Conservation (phyloP, 2,888 invertebrate genomes). For the Rhagium mordax region DNA sequence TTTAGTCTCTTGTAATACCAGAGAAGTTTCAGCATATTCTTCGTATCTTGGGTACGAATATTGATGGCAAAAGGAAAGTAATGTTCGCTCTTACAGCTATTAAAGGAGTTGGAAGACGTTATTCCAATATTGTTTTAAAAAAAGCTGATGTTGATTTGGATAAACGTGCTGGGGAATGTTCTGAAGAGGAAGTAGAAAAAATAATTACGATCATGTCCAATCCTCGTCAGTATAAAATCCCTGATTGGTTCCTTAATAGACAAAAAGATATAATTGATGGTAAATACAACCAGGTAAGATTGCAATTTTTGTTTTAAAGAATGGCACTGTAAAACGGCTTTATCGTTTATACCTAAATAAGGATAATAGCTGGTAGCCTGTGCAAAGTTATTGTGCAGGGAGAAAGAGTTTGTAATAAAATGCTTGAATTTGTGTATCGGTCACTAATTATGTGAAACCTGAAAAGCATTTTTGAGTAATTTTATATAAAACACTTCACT, state of each 20-base stretch:
- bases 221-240: slow-evolving; percentile 99
- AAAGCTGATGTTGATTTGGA: slow-evolving; percentile 98
- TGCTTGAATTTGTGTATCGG: slow-evolving; percentile 58
- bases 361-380: slow-evolving; percentile 70
- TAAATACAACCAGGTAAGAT: slow-evolving; percentile 89
- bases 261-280: slow-evolving; percentile 99
- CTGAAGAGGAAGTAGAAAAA: slow-evolving; percentile 98
- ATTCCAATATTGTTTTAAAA: slow-evolving; percentile 97
- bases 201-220: slow-evolving; percentile 99
- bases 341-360: slow-evolving; percentile 57
- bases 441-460: slow-evolving; percentile 62
- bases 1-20: slow-evolving; percentile 96
- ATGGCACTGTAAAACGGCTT: slow-evolving; percentile 70
- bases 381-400: slow-evolving; percentile 67
- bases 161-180: slow-evolving; percentile 98
- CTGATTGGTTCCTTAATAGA: slow-evolving; percentile 99
- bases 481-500: slow-evolving; percentile 1
- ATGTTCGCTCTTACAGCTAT: slow-evolving; percentile 99
- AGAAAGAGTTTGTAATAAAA: slow-evolving; percentile 42
- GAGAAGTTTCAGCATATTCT: slow-evolving; percentile 99
- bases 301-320: neutral
- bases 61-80: slow-evolving; percentile 98
- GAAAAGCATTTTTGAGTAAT: slow-evolving; percentile 57
- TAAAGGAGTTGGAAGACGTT: slow-evolving; percentile 98
- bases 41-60: slow-evolving; percentile 99